Percentiles rank a stretch among this genome's conserved stretches.
These are phyloP conservation scores for Neodon shergylaensis DNA, from an alignment of 2,113 vertebrate species.

Conservation along the genomic window DNA sequence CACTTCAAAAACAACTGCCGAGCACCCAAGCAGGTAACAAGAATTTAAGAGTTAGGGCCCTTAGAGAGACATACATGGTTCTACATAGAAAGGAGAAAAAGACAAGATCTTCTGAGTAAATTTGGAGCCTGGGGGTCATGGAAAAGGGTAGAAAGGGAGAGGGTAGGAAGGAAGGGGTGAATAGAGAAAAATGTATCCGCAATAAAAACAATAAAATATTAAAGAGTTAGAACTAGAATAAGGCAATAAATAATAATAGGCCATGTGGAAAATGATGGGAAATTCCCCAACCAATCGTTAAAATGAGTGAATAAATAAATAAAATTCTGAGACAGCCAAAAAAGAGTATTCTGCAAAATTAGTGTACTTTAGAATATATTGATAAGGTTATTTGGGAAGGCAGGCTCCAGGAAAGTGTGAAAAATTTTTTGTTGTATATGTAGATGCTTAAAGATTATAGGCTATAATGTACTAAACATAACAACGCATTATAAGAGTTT, in stretches of 20 bases:
- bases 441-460: neutral
- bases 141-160: too few relatives aligned
- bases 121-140: too few relatives aligned
- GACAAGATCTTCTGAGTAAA: too few relatives aligned
- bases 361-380: too few relatives aligned
- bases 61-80: too few relatives aligned
- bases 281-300: neutral
- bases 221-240: neutral
- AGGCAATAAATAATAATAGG: neutral
- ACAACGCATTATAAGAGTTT: neutral
- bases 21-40: neutral
- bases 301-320: neutral
- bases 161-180: too few relatives aligned
- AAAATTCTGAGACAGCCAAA: neutral
- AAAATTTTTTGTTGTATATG: neutral
- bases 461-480: neutral
- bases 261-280: neutral
- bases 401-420: neutral
- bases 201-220: neutral
- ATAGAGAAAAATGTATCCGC: too few relatives aligned
- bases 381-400: neutral
- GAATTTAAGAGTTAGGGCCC: constrained; percentile 7
- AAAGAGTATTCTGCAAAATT: neutral
- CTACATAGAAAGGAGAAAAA: too few relatives aligned
- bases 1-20: neutral